These are phyloP conservation scores for Caenorhabditis sulstoni DNA, from an alignment of 2,888 invertebrate species.

Conservation along the genomic window DNA sequence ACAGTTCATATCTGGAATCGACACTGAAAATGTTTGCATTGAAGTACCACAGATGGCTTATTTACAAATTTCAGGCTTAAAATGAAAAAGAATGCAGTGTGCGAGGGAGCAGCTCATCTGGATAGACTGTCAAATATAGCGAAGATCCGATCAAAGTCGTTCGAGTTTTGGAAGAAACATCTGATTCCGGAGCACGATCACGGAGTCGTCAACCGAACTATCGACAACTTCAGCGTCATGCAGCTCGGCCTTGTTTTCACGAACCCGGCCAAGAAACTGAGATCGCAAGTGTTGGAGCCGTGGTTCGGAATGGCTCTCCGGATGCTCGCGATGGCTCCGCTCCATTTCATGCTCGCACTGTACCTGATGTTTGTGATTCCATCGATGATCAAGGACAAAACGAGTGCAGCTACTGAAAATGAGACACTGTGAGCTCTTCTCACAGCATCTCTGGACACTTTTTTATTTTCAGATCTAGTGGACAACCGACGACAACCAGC, in stretches of 20 bases:
- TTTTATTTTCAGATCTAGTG: background rate
- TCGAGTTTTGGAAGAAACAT: background rate
- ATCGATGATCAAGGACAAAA: background rate
- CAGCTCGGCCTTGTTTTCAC: constrained; percentile 33
- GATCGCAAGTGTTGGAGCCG: constrained; percentile 20
- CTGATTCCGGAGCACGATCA: background rate
- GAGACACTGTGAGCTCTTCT: background rate
- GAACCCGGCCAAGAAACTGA: constrained; percentile 33
- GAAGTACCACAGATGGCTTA: no score
- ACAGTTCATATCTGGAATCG: no score
- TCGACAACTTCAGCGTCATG: constrained; percentile 8
- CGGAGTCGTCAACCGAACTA: background rate
- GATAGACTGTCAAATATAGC: background rate
- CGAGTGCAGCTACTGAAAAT: background rate
- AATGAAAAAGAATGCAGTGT: background rate
- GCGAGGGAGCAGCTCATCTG: background rate
- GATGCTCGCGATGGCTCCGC: constrained; percentile 2
- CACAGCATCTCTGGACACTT: background rate
- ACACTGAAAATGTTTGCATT: no score
- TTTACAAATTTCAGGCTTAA: background rate
- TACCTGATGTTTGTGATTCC: constrained; percentile 34
- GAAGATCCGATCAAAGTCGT: background rate
- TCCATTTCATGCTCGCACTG: constrained; percentile 7
- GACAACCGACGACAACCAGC: background rate
- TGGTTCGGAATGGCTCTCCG: constrained; percentile 15